phyloP scores from a whole-genome alignment of 2,113 vertebrate genomes.

The Phalacrocorax aristotelis region DNA sequence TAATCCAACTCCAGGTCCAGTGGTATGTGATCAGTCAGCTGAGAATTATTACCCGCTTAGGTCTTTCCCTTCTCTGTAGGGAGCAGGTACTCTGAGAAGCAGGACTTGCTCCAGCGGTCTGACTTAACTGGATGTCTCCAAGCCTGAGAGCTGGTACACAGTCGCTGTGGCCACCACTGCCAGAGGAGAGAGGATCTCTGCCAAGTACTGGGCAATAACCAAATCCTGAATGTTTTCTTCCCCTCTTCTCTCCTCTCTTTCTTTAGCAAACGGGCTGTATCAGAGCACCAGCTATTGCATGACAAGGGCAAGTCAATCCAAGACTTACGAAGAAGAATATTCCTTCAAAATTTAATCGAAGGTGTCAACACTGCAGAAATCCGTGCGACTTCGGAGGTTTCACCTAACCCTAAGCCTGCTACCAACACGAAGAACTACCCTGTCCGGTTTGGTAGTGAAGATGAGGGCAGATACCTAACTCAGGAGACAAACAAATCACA shows the following conservation, averaged over 20 bases:
- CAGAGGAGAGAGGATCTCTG: not conserved
- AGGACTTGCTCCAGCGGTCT: not conserved
- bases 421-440: slow-evolving; percentile 88
- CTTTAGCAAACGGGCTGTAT: slow-evolving; percentile 90
- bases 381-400: slow-evolving; percentile 72
- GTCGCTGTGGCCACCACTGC: not conserved
- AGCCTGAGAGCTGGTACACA: not conserved
- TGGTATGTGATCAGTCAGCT: not conserved
- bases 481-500: slow-evolving; percentile 95
- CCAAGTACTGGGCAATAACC: not conserved
- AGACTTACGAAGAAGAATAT: slow-evolving; percentile 86
- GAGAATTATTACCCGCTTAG: slow-evolving; percentile 32
- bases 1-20: not conserved
- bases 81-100: not conserved
- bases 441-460: slow-evolving; percentile 77
- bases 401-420: slow-evolving; percentile 83
- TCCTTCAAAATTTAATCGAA: slow-evolving; percentile 89
- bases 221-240: not conserved
- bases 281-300: slow-evolving; percentile 94
- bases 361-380: slow-evolving; percentile 92
- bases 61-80: not conserved
- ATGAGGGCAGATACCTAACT: slow-evolving; percentile 82
- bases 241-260: not conserved
- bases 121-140: not conserved
- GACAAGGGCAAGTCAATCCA: slow-evolving; percentile 93